Evolutionary conservation across 2,888 invertebrate genomes (phyloP).

Genomic region (Mamestra brassicae): DNA sequence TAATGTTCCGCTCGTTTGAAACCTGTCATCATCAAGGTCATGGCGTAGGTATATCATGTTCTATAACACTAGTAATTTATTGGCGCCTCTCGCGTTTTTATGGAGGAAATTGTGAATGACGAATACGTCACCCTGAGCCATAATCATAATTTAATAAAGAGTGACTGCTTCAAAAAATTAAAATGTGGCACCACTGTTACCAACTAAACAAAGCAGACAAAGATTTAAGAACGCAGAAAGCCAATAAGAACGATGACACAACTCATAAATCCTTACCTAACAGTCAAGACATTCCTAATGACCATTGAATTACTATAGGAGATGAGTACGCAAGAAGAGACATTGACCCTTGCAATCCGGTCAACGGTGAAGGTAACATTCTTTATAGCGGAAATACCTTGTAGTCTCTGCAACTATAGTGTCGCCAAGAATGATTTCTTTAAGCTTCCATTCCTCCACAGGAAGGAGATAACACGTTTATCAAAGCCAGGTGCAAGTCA

Average conservation of each 20-base stretch:
- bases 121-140: slow-evolving; percentile 21
- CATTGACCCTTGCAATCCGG: slow-evolving; percentile 40
- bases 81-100: slow-evolving; percentile 58
- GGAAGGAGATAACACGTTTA: slow-evolving; percentile 51
- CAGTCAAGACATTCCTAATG: too few species aligned
- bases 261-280: too few species aligned
- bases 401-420: slow-evolving; percentile 28
- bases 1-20: slow-evolving; percentile 43
- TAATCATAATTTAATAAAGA: slow-evolving; percentile 26
- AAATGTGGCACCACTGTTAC: not conserved
- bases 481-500: slow-evolving; percentile 55
- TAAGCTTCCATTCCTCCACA: slow-evolving; percentile 10
- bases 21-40: slow-evolving; percentile 61
- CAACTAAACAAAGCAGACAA: not conserved
- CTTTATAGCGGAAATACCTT: slow-evolving; percentile 50
- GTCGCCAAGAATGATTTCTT: slow-evolving; percentile 8
- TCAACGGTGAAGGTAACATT: slow-evolving; percentile 42
- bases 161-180: not conserved
- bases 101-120: slow-evolving; percentile 52
- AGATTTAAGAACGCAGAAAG: not conserved
- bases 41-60: slow-evolving; percentile 50
- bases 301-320: slow-evolving; percentile 35
- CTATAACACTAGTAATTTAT: slow-evolving; percentile 42
- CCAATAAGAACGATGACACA: not conserved
- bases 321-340: slow-evolving; percentile 22